These are phyloP conservation scores for Bostrychus sinensis DNA, from an alignment of 2,113 vertebrate genomes.

Conservation along the genomic window DNA sequence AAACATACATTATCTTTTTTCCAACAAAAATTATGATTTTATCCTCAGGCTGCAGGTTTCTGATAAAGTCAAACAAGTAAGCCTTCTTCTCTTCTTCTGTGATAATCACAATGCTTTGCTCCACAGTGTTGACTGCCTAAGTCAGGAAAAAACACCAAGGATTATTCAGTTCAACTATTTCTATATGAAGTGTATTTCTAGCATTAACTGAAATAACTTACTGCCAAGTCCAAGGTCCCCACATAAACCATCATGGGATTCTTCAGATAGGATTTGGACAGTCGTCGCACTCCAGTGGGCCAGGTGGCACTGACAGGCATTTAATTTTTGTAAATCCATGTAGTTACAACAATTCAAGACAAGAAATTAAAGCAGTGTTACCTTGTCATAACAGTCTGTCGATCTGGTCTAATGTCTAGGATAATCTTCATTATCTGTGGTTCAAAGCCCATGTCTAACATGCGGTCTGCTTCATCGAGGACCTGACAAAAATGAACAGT, in stretches of 20 bases:
- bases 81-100: conserved; percentile 89
- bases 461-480: conserved; percentile 95
- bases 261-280: conserved; percentile 92
- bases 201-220: conserved; percentile 70
- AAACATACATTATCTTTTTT: conserved; percentile 89
- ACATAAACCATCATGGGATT: conserved; percentile 96
- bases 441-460: conserved; percentile 99
- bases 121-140: conserved; percentile 90
- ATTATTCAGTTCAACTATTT: neutral
- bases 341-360: neutral
- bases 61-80: conserved; percentile 85
- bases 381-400: conserved; percentile 98
- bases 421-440: conserved; percentile 98
- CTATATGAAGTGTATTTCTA: neutral
- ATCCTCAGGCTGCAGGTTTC: conserved; percentile 86
- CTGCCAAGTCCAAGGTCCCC: conserved; percentile 92
- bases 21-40: conserved; percentile 96
- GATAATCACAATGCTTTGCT: conserved; percentile 87
- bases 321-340: neutral
- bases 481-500: conserved; percentile 74
- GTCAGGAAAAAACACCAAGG: neutral
- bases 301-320: conserved; percentile 88
- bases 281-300: conserved; percentile 89
- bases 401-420: conserved; percentile 93
- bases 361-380: conserved; percentile 36